Evolutionary conservation across 2,797 vertebrate species (phyloP).

Genomic region (Distichodus sexfasciatus): DNA sequence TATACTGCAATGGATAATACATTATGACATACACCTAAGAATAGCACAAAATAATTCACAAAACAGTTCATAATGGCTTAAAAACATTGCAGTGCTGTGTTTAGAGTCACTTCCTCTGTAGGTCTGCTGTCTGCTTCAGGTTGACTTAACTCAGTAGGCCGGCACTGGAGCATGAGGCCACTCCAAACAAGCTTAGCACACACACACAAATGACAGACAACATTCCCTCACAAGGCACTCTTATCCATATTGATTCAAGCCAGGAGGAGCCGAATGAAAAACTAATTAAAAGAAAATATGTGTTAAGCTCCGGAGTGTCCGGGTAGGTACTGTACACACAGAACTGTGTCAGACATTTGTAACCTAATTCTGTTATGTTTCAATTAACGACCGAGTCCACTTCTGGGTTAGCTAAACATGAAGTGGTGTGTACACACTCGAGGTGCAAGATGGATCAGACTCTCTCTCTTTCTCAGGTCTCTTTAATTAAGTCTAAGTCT

Average conservation of each 20-base stretch:
- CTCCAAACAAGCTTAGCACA: conserved; percentile 47
- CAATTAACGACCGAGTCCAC: conserved; percentile 77
- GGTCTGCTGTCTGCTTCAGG: conserved; percentile 23
- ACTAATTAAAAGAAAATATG: conserved; percentile 81
- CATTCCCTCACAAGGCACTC: conserved; percentile 57
- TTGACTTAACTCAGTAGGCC: conserved; percentile 8
- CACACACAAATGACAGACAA: conserved; percentile 14
- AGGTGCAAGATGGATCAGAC: conserved; percentile 58
- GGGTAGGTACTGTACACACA: conserved; percentile 70
- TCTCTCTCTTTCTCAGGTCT: conserved; percentile 45
- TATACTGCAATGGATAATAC: no score
- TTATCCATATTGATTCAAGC: conserved; percentile 63
- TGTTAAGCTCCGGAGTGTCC: conserved; percentile 66
- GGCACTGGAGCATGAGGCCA: conserved; percentile 45
- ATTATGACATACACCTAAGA: background rate
- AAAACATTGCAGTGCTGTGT: no score
- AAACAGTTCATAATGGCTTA: background rate
- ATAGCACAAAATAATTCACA: background rate
- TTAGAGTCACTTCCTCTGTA: conserved; percentile 1
- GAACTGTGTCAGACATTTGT: conserved; percentile 73
- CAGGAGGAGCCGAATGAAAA: conserved; percentile 71
- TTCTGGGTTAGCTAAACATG: conserved; percentile 78
- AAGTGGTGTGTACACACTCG: conserved; percentile 56
- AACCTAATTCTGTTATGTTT: conserved; percentile 81
- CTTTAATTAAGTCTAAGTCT: conserved; percentile 69